Evolutionary conservation across 2,888 invertebrate genomes (phyloP), one percentile per base, ranked within the genome.

Genomic region (Scelioninae gen. 1): DNA sequence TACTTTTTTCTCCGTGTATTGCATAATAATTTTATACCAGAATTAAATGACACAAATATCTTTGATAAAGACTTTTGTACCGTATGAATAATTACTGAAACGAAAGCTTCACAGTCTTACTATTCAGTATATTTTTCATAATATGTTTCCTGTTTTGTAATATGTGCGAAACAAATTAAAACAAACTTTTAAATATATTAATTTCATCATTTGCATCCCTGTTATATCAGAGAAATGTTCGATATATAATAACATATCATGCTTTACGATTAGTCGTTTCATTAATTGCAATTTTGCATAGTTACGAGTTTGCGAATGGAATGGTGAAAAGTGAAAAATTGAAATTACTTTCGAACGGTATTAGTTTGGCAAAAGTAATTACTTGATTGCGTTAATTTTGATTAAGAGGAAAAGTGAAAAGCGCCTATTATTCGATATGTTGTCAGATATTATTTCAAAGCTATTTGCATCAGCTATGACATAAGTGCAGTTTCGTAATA

Each of bases 401-500:
- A 55, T 55, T 74, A 74, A 63, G 13, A 38, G 31, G 13, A 29
- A 23, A 38, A 55, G 15, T 65, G 49, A 75, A 75, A 65, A 23
- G 23, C 8, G 10, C 3, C 11, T 4, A 11, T 23, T n/a, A 31
- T 11, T 69, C 38, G 53, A 77, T 55, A 45, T 47, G 16, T 45
- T 47, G 31, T 3, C 60, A 13, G 53, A 9, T n/a, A 47, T 77
- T 77, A 71, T 58, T 56, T 58, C 65, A 65, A 65, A 32, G 23
- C 49, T 78, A 69, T 78, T 77, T 77, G 68, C 53, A 77, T 55
- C 45, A 65, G 16, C 34, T n/a, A 71, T 71, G 65, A 63, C 77
- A 63, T 62, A 71, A 78, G 78, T 65, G 71, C 32, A 15, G 43
- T 34, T 9, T 15, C 16, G 38, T 47, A 56, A 58, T 62, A 71